Base-by-base conservation (phyloP, 92 coral and sea anemone species). In the Phenganax stokvisi region DNA sequence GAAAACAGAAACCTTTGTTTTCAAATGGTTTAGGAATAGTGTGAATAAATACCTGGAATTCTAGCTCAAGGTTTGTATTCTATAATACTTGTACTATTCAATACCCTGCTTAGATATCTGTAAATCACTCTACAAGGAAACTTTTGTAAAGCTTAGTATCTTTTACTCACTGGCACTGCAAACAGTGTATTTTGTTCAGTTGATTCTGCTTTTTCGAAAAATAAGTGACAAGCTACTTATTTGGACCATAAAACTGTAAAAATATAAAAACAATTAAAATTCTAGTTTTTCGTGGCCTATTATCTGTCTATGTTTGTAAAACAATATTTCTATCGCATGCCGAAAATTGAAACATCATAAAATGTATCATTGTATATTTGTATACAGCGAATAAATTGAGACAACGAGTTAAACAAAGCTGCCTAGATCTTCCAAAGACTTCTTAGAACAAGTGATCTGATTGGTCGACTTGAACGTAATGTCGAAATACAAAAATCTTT, bases 1-100 rank as follows among this genome's bases (percentile, higher is more conserved):
- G n/a, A 11, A 27, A 30, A 68, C 73, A 68, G 73, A 10, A 68
- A 30, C 53, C 73, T 68, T 68, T 68, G 53, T 68, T 68, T 68
- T 30, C 17, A 8, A 20, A n/a, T 37, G 53, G 7, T 68, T 30
- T 30, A 0, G 13, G 7, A 64, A 64, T 7, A 64, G 37, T 64
- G 12, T 64, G 70, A 51, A 66, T 66, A 7, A 30, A 66, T 66
- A 27, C 51, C 10, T 68, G 47, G 47, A 37, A 37, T 37, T 37
- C 5, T 68, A 2, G 54, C 11, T 68, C 3, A 30, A 68, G 73
- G 73, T 68, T 68, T 68, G 73, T 68, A 29, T 30, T 37, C 5
- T 37, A 37, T 37, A 37, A 37, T 37, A 37, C 47, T 37, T 37
- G 47, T 37, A 5, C 47, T 37, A 37, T 37, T 37, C 9, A 68